These are phyloP conservation scores for Toxostoma redivivum DNA, from an alignment of 2,113 vertebrate species.

Conservation along the genomic window DNA sequence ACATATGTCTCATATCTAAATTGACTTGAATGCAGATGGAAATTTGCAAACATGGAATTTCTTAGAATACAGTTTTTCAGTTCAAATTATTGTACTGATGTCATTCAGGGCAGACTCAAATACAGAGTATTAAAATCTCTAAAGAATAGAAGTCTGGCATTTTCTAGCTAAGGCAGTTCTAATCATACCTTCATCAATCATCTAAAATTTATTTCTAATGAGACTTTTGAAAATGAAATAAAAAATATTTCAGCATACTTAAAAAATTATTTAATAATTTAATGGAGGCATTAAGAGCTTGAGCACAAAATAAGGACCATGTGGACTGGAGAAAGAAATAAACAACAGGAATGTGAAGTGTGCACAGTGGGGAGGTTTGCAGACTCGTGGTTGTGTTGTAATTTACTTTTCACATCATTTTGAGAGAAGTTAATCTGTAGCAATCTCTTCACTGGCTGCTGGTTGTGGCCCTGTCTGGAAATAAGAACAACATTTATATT, in stretches of 20 bases:
- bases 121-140: neutral
- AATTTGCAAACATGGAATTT: conserved; percentile 29
- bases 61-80: conserved; percentile 7
- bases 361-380: neutral
- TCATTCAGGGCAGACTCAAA: neutral
- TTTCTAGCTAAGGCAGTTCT: neutral
- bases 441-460: neutral
- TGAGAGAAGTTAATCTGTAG: neutral
- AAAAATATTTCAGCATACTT: neutral
- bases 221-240: neutral
- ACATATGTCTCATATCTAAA: neutral
- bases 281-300: neutral
- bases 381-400: neutral
- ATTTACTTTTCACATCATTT: neutral
- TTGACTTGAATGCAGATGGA: neutral
- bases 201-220: neutral
- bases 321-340: neutral
- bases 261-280: neutral
- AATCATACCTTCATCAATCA: neutral
- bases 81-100: neutral
- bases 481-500: neutral
- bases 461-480: neutral
- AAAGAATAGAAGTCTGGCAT: neutral
- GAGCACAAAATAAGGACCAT: neutral
- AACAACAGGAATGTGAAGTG: neutral